Evolutionary conservation across 2,113 vertebrate species (phyloP).

Genomic region (Trogon melanurus): DNA sequence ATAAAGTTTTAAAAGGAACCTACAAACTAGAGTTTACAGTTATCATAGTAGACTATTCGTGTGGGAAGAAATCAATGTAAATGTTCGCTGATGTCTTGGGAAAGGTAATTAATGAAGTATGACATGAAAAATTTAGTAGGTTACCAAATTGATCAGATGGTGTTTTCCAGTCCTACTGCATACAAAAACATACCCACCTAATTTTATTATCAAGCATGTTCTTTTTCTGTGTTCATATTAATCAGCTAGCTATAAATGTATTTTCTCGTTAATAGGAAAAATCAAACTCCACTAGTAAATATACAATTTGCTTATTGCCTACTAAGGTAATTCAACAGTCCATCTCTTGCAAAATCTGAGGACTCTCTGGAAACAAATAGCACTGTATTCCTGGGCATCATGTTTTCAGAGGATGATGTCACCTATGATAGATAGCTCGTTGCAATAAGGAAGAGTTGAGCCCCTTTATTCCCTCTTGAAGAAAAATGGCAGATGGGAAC

Average conservation of each 20-base stretch:
- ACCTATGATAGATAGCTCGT: not conserved
- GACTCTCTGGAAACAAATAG: not conserved
- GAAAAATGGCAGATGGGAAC: not conserved
- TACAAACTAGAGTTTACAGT: not conserved
- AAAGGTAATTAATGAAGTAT: not conserved
- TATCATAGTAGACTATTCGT: not conserved
- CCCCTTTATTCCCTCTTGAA: not conserved
- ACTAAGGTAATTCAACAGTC: not conserved
- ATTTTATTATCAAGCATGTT: not conserved
- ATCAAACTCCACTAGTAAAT: not conserved
- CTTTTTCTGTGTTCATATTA: not conserved
- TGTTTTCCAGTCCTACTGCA: not conserved
- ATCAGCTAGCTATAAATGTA: not conserved
- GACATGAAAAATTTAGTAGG: not conserved
- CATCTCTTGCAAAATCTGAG: not conserved
- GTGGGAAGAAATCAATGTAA: not conserved
- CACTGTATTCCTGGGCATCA: not conserved
- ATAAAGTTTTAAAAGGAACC: not conserved
- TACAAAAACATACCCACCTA: not conserved
- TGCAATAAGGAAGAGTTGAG: not conserved
- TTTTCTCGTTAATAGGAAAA: not conserved
- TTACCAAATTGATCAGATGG: not conserved
- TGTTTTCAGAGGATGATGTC: not conserved
- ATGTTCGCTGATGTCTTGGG: not conserved
- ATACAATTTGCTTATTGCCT: not conserved